phyloP scores from a whole-genome alignment of 2,888 invertebrate species.

The Torymus auratus region DNA sequence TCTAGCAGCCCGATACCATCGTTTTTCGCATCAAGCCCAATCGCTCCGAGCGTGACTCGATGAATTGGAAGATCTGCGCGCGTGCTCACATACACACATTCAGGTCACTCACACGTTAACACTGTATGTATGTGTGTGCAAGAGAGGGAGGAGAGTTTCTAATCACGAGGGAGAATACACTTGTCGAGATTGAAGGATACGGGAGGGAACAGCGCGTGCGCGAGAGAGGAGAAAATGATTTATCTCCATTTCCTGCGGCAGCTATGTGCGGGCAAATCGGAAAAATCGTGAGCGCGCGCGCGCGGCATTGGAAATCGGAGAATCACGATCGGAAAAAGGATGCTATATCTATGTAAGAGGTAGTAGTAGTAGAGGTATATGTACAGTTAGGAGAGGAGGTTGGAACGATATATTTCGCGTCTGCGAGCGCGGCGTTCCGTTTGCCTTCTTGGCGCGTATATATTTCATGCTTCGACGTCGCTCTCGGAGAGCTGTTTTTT shows the following conservation, averaged over 20 bases:
- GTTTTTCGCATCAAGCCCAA: conserved; percentile 25
- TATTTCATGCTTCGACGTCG: too few species aligned
- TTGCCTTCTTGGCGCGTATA: too few species aligned
- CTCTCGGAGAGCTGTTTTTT: too few species aligned
- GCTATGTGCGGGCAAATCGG: not conserved
- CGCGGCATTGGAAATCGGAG: conserved; percentile 41
- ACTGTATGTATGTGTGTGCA: too few species aligned
- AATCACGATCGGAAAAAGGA: conserved; percentile 41
- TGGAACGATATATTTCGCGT: too few species aligned
- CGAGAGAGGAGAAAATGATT: conserved; percentile 34
- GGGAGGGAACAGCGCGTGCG: not conserved
- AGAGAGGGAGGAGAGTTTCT: not conserved
- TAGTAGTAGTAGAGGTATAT: too few species aligned
- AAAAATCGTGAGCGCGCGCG: conserved; percentile 25
- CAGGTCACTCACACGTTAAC: too few species aligned
- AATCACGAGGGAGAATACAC: not conserved
- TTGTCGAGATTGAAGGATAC: not conserved
- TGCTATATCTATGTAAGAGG: too few species aligned
- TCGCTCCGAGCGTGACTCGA: conserved; percentile 19
- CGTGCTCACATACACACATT: not conserved
- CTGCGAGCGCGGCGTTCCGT: too few species aligned
- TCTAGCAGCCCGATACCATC: conserved; percentile 4
- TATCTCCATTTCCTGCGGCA: conserved; percentile 26
- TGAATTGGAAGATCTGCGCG: conserved; percentile 39
- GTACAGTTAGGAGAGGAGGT: too few species aligned